A percentile compares a stretch with the other conserved stretches of the same genome.
Evolutionary conservation across 1,140 invertebrate species (phyloP).

Genomic region (Drosophila fuyamai): DNA sequence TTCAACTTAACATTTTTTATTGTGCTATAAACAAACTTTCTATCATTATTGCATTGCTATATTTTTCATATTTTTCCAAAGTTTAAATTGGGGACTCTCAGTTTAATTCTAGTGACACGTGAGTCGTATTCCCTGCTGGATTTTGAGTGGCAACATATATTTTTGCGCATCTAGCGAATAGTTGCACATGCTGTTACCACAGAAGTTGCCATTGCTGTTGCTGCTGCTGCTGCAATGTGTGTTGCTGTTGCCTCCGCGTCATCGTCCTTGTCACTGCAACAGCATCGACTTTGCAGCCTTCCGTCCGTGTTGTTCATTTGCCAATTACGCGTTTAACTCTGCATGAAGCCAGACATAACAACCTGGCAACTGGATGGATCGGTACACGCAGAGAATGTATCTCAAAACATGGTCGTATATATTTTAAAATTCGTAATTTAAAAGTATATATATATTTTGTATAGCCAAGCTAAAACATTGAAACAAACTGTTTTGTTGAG

Average conservation of each 20-base stretch:
- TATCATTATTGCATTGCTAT: too few relatives aligned
- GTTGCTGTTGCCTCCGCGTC: conserved; percentile 39
- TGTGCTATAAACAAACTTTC: too few relatives aligned
- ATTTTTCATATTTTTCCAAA: not conserved
- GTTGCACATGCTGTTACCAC: conserved; percentile 11
- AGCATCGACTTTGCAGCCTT: conserved; percentile 8
- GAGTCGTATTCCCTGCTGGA: conserved; percentile 10
- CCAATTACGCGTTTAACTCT: conserved; percentile 63
- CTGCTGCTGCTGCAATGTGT: conserved; percentile 3
- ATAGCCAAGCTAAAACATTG: too few relatives aligned
- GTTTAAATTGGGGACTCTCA: not conserved
- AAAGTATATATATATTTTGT: too few relatives aligned
- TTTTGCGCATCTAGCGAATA: conserved; percentile 21
- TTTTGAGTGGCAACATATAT: conserved; percentile 34
- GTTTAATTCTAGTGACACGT: conserved; percentile 16
- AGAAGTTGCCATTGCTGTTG: conserved; percentile 3
- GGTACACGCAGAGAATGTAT: conserved; percentile 9
- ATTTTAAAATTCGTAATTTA: too few relatives aligned
- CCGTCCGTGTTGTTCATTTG: conserved; percentile 57
- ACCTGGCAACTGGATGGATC: conserved; percentile 19
- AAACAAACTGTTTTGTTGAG: too few relatives aligned
- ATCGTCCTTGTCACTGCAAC: conserved; percentile 41
- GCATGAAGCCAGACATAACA: conserved; percentile 36
- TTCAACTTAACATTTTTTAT: too few relatives aligned
- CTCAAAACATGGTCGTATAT: not conserved